Conservation (phyloP, 2,888 invertebrate species). For the Brenthis daphne region DNA sequence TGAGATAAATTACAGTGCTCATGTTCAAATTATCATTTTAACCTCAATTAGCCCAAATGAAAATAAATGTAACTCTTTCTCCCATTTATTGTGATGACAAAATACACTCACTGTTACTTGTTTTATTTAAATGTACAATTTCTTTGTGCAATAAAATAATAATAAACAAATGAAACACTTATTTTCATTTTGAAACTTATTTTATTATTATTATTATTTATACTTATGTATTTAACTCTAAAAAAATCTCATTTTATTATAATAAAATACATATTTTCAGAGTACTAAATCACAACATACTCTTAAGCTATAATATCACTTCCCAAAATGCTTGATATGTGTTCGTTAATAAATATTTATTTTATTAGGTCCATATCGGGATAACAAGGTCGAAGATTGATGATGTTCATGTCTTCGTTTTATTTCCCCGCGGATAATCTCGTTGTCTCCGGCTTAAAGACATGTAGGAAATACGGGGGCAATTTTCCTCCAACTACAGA, state of each 20-base stretch:
- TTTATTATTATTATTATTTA: no score
- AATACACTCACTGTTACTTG: neutral
- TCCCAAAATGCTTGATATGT: constrained; percentile 4
- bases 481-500: constrained; percentile 79
- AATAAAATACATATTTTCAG: no score
- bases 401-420: constrained; percentile 74
- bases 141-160: no score
- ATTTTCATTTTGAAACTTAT: no score
- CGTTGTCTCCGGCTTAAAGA: constrained; percentile 79
- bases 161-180: no score
- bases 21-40: constrained; percentile 26
- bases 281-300: no score
- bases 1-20: constrained; percentile 42
- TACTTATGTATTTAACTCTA: no score
- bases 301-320: no score
- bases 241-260: no score
- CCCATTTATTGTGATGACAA: constrained; percentile 1
- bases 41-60: constrained; percentile 18
- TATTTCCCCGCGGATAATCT: constrained; percentile 79
- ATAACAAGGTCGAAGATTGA: constrained; percentile 61
- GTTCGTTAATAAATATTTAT: constrained; percentile 21
- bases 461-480: constrained; percentile 79
- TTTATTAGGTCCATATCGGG: constrained; percentile 40
- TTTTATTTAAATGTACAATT: no score
- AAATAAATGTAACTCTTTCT: constrained; percentile 14